phyloP scores from a whole-genome alignment of 2,113 vertebrate genomes.

The Promerops cafer region DNA sequence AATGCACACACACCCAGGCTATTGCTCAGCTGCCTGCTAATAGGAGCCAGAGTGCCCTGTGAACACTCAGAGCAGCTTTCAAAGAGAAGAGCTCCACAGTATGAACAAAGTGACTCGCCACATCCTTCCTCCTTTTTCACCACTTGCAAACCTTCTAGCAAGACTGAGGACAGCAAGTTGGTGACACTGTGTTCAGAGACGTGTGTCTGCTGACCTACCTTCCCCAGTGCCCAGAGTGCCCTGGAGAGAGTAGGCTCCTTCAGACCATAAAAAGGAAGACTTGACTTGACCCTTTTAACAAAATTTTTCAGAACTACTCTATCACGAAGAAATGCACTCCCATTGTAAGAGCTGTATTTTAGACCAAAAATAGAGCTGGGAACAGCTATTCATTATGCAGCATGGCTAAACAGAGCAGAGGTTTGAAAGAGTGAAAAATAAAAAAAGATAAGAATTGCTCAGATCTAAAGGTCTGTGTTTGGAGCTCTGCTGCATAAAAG shows the following conservation, averaged over 20 bases:
- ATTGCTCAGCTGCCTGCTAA: constrained; percentile 6
- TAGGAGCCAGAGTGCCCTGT: background rate
- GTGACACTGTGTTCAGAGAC: background rate
- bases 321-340: background rate
- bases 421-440: background rate
- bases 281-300: background rate
- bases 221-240: background rate
- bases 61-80: background rate
- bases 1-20: background rate
- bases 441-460: background rate
- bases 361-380: background rate
- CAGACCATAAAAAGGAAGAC: background rate
- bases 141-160: background rate
- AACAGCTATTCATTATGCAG: background rate
- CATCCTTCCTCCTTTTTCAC: constrained; percentile 10
- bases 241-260: background rate
- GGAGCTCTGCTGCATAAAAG: background rate
- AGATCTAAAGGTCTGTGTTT: background rate
- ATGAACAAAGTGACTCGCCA: background rate
- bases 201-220: background rate
- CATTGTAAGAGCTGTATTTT: background rate
- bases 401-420: background rate
- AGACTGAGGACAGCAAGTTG: background rate
- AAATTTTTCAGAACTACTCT: background rate
- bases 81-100: background rate